phyloP scores from a whole-genome alignment of 2,888 invertebrate genomes.

The Tipula helvola region DNA sequence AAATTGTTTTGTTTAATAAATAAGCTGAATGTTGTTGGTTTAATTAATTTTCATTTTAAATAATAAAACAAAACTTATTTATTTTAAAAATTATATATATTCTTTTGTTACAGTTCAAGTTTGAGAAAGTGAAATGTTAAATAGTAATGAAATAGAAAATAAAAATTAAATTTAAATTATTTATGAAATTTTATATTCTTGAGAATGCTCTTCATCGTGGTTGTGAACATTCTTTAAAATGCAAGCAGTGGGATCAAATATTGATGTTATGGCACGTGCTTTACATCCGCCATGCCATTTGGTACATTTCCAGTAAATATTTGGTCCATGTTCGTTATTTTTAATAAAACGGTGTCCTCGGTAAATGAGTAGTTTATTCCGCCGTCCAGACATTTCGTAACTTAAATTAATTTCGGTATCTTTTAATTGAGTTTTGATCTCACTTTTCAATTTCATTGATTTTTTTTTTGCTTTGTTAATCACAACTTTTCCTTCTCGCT shows the following conservation, averaged over 20 bases:
- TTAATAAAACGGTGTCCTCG: slow-evolving; percentile 33
- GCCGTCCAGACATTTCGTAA: slow-evolving; percentile 28
- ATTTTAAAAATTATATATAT: neutral
- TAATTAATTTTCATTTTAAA: neutral
- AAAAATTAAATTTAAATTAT: neutral
- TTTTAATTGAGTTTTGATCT: neutral
- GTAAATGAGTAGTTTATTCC: slow-evolving; percentile 30
- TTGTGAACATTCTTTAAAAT: slow-evolving; percentile 33
- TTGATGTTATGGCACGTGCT: slow-evolving; percentile 31
- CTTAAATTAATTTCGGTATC: neutral
- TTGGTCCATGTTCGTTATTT: slow-evolving; percentile 33
- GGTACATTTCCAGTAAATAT: slow-evolving; percentile 36
- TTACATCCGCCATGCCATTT: slow-evolving; percentile 35
- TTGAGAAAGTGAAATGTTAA: neutral
- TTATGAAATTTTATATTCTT: neutral
- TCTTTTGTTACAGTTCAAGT: neutral
- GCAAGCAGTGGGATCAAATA: slow-evolving; percentile 23
- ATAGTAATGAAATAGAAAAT: neutral
- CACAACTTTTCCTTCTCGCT: neutral
- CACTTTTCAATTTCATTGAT: neutral
- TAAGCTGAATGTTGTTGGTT: neutral
- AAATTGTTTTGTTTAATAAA: neutral
- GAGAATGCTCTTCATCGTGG: slow-evolving; percentile 21
- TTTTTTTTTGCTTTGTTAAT: neutral
- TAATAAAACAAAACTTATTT: slow-evolving; percentile 1